These are phyloP conservation scores for Acanthochromis polyacanthus DNA, from an alignment of 2,113 vertebrate species.

Conservation along the genomic window DNA sequence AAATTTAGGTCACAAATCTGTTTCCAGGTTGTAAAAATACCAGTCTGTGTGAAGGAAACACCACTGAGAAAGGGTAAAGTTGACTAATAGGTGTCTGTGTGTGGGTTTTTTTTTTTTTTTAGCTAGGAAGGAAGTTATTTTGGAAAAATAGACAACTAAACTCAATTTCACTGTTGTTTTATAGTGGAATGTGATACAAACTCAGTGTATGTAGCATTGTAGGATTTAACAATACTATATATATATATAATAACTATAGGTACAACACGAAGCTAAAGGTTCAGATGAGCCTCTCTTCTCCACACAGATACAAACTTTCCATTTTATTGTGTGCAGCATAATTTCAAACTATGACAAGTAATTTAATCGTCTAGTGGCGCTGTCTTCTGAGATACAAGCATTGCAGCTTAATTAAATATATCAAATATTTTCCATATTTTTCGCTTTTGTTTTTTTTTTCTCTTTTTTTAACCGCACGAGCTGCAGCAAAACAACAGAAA, in stretches of 20 bases:
- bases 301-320: conserved; percentile 12
- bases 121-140: neutral
- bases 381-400: neutral
- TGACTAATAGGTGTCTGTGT: neutral
- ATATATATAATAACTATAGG: no score
- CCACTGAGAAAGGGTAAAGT: no score
- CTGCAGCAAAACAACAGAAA: conserved; percentile 46
- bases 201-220: neutral
- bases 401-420: neutral
- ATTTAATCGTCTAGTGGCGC: neutral
- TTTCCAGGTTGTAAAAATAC: neutral
- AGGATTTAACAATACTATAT: neutral
- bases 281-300: neutral
- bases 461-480: conserved; percentile 14
- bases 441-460: neutral
- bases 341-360: no score
- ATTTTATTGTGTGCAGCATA: neutral
- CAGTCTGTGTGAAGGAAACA: neutral
- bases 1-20: conserved; percentile 28
- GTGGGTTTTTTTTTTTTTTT: neutral
- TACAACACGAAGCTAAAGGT: neutral
- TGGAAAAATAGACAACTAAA: neutral
- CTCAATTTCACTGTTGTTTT: no score
- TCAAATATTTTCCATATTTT: neutral
- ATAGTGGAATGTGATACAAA: neutral